phyloP scores from a whole-genome alignment of 2,797 vertebrate genomes.

The Remorina albescens region DNA sequence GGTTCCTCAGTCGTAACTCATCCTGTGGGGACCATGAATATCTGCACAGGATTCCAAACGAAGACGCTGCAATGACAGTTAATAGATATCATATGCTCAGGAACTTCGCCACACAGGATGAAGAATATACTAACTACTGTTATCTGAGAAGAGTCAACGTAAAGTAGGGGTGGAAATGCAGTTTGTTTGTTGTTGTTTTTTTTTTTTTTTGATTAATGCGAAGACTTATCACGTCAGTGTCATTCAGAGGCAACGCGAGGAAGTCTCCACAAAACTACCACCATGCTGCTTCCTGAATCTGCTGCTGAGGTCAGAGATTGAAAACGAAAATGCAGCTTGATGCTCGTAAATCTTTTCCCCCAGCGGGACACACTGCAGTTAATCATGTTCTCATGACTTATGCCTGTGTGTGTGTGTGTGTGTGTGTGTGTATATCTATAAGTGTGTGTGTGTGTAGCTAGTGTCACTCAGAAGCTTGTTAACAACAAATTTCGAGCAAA shows the following conservation, averaged over 20 bases:
- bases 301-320: conserved; percentile 48
- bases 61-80: too few species aligned
- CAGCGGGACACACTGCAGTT: conserved; percentile 41
- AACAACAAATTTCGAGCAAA: conserved; percentile 36
- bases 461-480: conserved; percentile 38
- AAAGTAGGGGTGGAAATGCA: too few species aligned
- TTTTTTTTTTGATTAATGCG: conserved; percentile 43
- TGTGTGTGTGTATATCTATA: conserved; percentile 21
- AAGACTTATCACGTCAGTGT: conserved; percentile 36
- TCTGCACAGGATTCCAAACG: not conserved
- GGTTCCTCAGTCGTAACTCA: too few species aligned
- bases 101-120: too few species aligned
- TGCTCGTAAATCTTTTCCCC: conserved; percentile 61
- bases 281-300: conserved; percentile 27
- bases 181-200: too few species aligned
- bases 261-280: conserved; percentile 39
- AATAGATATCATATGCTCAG: too few species aligned
- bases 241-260: conserved; percentile 41
- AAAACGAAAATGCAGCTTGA: conserved; percentile 56
- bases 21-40: not conserved
- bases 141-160: too few species aligned
- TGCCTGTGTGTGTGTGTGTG: conserved; percentile 20
- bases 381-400: conserved; percentile 63
- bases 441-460: conserved; percentile 27
- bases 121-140: not conserved